phyloP scores from a whole-genome alignment of 2,888 invertebrate species.

The Sialis lutaria region DNA sequence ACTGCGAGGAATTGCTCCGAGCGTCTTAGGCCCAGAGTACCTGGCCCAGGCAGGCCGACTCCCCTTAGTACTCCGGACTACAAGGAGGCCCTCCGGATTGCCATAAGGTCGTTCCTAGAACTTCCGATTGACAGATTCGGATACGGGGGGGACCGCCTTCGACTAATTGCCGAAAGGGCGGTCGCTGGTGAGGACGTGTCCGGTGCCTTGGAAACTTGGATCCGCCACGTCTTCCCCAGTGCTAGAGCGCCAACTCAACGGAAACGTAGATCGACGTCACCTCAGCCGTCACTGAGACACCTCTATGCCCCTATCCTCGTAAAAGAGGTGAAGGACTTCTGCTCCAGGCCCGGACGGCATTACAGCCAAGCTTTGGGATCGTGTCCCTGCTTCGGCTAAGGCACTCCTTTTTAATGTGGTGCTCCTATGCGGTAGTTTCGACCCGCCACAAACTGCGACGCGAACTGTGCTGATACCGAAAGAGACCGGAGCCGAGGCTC shows the following conservation, averaged over 20 bases:
- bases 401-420: conserved; percentile 6
- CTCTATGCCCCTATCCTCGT: conserved; percentile 9
- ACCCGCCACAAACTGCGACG: conserved; percentile 9
- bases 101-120: background rate
- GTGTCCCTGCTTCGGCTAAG: conserved; percentile 7
- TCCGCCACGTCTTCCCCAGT: background rate
- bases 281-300: background rate
- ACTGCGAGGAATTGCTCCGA: too few relatives aligned
- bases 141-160: background rate
- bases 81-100: background rate
- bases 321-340: conserved; percentile 10
- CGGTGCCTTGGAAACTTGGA: background rate
- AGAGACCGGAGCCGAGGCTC: conserved; percentile 10
- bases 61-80: background rate
- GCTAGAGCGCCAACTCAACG: background rate
- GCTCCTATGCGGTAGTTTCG: conserved; percentile 8
- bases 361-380: conserved; percentile 9
- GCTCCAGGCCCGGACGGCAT: conserved; percentile 14
- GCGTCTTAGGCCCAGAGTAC: too few relatives aligned
- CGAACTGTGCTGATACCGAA: conserved; percentile 13
- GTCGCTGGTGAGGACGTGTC: background rate
- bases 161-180: background rate
- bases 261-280: background rate
- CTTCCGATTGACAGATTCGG: background rate
- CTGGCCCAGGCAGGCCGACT: background rate